Evolutionary conservation across 2,113 vertebrate species (phyloP).

Genomic region (Aegotheles bennettii): DNA sequence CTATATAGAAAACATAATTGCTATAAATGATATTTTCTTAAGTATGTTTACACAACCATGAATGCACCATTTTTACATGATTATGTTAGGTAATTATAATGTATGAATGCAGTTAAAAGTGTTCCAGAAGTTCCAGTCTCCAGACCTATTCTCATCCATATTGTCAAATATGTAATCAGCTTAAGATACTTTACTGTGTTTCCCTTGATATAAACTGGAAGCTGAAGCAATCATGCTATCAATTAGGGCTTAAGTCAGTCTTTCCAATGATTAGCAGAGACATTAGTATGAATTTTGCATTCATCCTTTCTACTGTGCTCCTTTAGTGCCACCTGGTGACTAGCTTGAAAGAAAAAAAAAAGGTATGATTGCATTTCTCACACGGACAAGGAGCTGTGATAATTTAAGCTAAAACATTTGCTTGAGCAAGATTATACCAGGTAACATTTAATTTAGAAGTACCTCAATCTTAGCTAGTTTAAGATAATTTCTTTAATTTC

Average conservation of each 20-base stretch:
- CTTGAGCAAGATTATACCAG: background rate
- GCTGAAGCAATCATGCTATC: constrained; percentile 70
- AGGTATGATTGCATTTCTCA: background rate
- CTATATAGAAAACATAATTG: constrained; percentile 10
- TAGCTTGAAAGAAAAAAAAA: background rate
- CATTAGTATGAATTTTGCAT: background rate
- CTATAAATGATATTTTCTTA: constrained; percentile 42
- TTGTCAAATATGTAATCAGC: constrained; percentile 63
- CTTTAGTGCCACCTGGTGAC: constrained; percentile 94
- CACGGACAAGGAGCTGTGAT: background rate
- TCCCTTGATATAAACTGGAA: constrained; percentile 67
- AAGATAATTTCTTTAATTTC: background rate
- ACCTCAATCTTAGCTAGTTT: background rate
- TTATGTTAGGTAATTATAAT: constrained; percentile 7
- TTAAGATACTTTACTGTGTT: constrained; percentile 67
- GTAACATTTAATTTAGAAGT: background rate
- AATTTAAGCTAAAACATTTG: background rate
- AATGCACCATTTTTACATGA: constrained; percentile 6
- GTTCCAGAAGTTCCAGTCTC: constrained; percentile 28
- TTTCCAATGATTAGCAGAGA: constrained; percentile 26
- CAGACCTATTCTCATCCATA: constrained; percentile 47
- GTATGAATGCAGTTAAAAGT: constrained; percentile 37
- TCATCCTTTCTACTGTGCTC: constrained; percentile 57
- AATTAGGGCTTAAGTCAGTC: constrained; percentile 67
- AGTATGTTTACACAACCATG: constrained; percentile 10